These are phyloP conservation scores for Melanophora roralis DNA, from an alignment of 2,888 invertebrate species.

Conservation along the genomic window DNA sequence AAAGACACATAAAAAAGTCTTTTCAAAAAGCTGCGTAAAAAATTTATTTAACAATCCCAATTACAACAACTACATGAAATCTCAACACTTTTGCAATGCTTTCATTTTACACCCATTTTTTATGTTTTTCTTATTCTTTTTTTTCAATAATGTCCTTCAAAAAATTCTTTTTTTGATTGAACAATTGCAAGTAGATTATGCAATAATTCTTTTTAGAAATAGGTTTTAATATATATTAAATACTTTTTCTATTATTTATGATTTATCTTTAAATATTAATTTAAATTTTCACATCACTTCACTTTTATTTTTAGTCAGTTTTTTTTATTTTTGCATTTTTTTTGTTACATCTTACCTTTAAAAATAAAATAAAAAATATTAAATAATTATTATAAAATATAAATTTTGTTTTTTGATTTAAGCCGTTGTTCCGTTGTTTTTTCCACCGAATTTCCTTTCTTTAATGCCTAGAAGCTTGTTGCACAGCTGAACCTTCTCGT, in stretches of 20 bases:
- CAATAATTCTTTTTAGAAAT: conserved; percentile 22
- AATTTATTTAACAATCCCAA: conserved; percentile 25
- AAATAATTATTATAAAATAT: conserved; percentile 38
- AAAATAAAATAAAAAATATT: conserved; percentile 44
- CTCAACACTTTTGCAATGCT: conserved; percentile 26
- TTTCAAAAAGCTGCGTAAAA: conserved; percentile 31
- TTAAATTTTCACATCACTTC: conserved; percentile 12
- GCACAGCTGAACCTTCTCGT: conserved; percentile 70
- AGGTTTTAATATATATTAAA: neutral
- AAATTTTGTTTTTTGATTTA: conserved; percentile 40
- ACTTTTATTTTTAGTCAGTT: conserved; percentile 7
- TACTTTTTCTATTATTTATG: neutral
- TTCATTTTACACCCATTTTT: neutral
- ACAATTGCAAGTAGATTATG: conserved; percentile 1
- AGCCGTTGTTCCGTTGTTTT: conserved; percentile 12
- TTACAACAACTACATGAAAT: conserved; percentile 25
- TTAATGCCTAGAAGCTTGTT: conserved; percentile 62
- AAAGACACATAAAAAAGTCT: conserved; percentile 5
- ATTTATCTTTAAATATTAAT: too few species aligned
- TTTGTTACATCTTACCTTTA: conserved; percentile 54
- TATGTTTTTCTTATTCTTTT: conserved; percentile 9
- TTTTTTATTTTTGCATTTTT: neutral
- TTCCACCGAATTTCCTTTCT: conserved; percentile 37
- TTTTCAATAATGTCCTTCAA: conserved; percentile 52
- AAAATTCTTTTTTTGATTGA: conserved; percentile 1